These are phyloP conservation scores for Strix uralensis DNA, from an alignment of 2,113 vertebrate genomes.

Conservation along the genomic window DNA sequence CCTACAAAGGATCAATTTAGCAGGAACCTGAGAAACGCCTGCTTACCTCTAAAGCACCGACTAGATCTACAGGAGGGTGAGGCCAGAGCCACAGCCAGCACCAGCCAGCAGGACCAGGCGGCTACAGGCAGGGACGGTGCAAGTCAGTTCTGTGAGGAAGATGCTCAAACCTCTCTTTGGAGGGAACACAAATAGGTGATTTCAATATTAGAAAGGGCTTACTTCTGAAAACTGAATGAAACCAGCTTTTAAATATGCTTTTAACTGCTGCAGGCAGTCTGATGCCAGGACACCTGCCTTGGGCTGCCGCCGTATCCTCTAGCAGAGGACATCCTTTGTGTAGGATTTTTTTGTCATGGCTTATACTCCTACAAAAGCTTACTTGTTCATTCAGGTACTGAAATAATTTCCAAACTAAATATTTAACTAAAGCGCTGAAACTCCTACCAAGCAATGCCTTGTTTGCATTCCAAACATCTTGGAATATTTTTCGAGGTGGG, in stretches of 20 bases:
- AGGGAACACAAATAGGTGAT: background rate
- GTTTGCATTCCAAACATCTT: conserved; percentile 30
- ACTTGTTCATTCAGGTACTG: background rate
- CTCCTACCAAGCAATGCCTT: conserved; percentile 1
- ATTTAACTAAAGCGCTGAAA: conserved; percentile 32
- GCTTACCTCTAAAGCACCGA: background rate
- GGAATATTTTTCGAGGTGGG: background rate
- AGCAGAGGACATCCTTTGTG: background rate
- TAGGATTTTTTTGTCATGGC: background rate
- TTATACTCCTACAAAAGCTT: background rate
- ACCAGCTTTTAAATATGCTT: background rate
- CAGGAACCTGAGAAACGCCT: background rate
- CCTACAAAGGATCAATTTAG: background rate
- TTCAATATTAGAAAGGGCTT: background rate
- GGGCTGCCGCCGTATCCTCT: background rate
- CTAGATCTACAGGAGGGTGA: background rate
- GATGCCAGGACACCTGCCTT: background rate
- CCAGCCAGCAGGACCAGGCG: background rate
- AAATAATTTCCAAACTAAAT: conserved; percentile 48
- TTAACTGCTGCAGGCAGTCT: background rate
- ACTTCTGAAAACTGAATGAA: background rate
- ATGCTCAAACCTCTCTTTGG: background rate
- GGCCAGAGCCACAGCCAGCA: too few relatives aligned
- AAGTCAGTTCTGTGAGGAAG: background rate
- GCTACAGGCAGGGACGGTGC: background rate